Percentiles rank a stretch among this genome's conserved stretches.
Conservation (phyloP, 2,888 invertebrate species). For the Heliconius sara region DNA sequence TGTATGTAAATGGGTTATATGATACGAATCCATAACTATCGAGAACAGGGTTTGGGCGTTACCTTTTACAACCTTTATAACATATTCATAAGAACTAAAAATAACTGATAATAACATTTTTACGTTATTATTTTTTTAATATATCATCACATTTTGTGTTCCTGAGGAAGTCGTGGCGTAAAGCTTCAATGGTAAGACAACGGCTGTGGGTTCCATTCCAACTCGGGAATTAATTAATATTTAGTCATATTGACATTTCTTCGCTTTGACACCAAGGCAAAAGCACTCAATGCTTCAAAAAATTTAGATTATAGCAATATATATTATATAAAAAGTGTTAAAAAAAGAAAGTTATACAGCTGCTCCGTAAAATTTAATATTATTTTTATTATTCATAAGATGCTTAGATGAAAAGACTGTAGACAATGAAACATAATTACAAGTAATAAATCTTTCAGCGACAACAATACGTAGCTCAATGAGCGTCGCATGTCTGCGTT, state of each 20-base stretch:
- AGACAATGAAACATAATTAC: slow-evolving; percentile 84
- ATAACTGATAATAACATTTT: background rate
- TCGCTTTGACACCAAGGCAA: no score
- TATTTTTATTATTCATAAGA: slow-evolving; percentile 44
- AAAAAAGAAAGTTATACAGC: slow-evolving; percentile 61
- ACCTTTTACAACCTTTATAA: slow-evolving; percentile 26
- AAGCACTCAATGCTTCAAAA: no score
- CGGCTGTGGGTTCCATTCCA: no score
- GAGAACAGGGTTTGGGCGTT: slow-evolving; percentile 48
- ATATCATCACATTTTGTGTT: background rate
- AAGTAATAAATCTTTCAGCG: slow-evolving; percentile 83
- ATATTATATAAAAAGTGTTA: background rate
- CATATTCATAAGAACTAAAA: background rate
- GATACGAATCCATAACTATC: slow-evolving; percentile 41
- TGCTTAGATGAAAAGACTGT: slow-evolving; percentile 59
- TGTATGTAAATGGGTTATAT: slow-evolving; percentile 44
- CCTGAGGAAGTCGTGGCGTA: no score
- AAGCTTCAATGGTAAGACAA: no score
- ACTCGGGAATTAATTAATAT: no score
- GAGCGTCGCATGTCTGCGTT: slow-evolving; percentile 80
- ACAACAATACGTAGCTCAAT: slow-evolving; percentile 78
- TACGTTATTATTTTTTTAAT: background rate
- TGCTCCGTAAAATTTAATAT: slow-evolving; percentile 62
- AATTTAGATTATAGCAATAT: no score
- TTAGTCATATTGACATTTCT: no score